Evolutionary conservation across 2,797 vertebrate genomes (phyloP), one percentile per base, ranked within the genome.

Genomic region (Pachyuromys duprasi): DNA sequence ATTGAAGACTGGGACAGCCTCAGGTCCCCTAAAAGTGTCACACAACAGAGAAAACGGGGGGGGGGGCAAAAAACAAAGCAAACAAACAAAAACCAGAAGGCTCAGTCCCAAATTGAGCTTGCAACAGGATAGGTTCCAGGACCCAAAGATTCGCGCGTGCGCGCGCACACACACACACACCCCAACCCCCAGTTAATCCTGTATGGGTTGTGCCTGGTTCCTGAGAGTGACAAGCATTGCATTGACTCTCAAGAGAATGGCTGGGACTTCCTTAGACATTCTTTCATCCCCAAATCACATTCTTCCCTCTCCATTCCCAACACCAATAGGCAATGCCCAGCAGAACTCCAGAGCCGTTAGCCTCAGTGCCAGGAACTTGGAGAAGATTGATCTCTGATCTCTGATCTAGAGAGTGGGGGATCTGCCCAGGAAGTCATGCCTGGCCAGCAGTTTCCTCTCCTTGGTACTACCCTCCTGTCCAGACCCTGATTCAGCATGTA

Each of bases 241-340:
- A 53, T 49, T 31, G 55, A 39, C 33, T 49, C 72, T 65, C 57
- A 28, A 57, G 20, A 72, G 2, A 8, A 39, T 4, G 26, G 9
- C 55, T n/a, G 70, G 8, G 70, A 13, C 55, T 75, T 74, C 36
- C 72, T 31, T 39, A 39, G 12, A 36, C 12, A 3, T 8, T 3
- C 53, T 70, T 62, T 62, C 26, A 33, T 14, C 62, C 33, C 49
- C 33, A 53, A n/a, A 14, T 5, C 42, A 3, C 18, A 7, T 31
- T 22, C 49, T 22, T 55, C 11, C 24, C 9, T 26, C 36, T 36
- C 78, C 82, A 49, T 69, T 45, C 70, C 20, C 18, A 31, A 13
- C 36, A 22, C 49, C 63, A 42, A 57, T 12, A 13, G 33, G 0
- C 18, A 17, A 0, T 4, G n/a, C 18, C n/a, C 24, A 0, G 17